phyloP scores from a whole-genome alignment of 2,888 invertebrate species.

The Nephrotoma flavescens region DNA sequence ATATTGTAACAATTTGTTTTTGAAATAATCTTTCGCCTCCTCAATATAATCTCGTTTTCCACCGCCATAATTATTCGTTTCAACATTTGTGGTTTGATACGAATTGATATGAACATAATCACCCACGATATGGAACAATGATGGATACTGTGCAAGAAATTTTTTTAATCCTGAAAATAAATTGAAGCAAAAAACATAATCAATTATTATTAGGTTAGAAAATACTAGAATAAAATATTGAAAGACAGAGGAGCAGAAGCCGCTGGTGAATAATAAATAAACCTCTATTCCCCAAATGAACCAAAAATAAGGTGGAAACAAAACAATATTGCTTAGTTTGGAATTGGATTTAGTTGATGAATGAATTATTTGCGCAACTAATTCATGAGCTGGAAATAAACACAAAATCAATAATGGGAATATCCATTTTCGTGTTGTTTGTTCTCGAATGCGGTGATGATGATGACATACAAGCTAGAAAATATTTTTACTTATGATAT shows the following conservation, averaged over 20 bases:
- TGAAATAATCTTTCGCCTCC: conserved; percentile 96
- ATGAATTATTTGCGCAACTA: neutral
- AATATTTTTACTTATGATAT: neutral
- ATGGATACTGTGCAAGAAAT: conserved; percentile 92
- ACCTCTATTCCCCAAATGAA: neutral
- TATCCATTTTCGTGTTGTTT: neutral
- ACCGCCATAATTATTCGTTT: conserved; percentile 32
- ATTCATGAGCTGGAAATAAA: neutral
- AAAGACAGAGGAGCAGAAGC: no score
- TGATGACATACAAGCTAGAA: neutral
- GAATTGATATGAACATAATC: conserved; percentile 80
- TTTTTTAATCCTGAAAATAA: conserved; percentile 64
- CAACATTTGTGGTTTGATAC: conserved; percentile 50
- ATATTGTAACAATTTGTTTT: conserved; percentile 86
- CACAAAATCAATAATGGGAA: neutral
- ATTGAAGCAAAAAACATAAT: neutral
- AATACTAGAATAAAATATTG: neutral
- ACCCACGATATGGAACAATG: conserved; percentile 87
- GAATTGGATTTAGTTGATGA: neutral
- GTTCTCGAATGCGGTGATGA: neutral
- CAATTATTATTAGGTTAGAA: neutral
- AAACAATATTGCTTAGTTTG: neutral
- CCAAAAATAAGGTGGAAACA: neutral
- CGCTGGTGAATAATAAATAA: neutral
- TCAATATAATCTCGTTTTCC: conserved; percentile 80